Evolutionary conservation across 2,797 vertebrate genomes (phyloP), one percentile per base, ranked within the genome.

Genomic region (Bradypus variegatus): DNA sequence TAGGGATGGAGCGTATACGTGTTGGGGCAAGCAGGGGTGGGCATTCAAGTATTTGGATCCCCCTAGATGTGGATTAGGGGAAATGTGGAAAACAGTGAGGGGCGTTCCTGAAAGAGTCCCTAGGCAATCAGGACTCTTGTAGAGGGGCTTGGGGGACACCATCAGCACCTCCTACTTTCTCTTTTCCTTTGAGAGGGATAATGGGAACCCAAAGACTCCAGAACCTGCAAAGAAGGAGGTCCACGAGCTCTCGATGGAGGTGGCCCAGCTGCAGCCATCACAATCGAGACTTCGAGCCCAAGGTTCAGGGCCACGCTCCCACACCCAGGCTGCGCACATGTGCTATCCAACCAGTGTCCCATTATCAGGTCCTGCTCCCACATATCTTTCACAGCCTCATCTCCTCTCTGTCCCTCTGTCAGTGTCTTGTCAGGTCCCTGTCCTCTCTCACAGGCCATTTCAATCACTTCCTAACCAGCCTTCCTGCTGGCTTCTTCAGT

Each of bases 261-360:
- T 36, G 33, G 65, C 29, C 77, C 1, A 0, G 25, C 45, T 8
- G 0, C 7, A 18, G n/a, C 50, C 53, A 25, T 2, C 13, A 36
- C 69, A 31, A 38, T 41, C 0, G 9, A 25, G 25, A 55, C 67
- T 5, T 65, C 33, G 8, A 6, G 76, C 9, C 10, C 23, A 0
- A 7, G 38, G 33, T 4, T 83, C 55, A 50, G 4, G 21, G 53
- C 3, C 77, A 1, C 5, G 11, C 19, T 78, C 55, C 53, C 11
- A 8, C 11, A 6, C 67, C 55, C 7, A 29, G 41, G 41, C 11
- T 14, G 72, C 45, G 8, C 41, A 29, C 15, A 1, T 4, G 2
- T 4, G 3, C 27, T 8, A 2, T n/a, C 41, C 67, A 58, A 0
- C 14, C 33, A 6, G 3, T 7, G 53, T 14, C 18, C 33, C 2